A percentile compares a stretch with the other conserved stretches of the same genome.
Evolutionary conservation across 1,140 invertebrate species (phyloP).

Genomic region (Zaprionus vittiger): DNA sequence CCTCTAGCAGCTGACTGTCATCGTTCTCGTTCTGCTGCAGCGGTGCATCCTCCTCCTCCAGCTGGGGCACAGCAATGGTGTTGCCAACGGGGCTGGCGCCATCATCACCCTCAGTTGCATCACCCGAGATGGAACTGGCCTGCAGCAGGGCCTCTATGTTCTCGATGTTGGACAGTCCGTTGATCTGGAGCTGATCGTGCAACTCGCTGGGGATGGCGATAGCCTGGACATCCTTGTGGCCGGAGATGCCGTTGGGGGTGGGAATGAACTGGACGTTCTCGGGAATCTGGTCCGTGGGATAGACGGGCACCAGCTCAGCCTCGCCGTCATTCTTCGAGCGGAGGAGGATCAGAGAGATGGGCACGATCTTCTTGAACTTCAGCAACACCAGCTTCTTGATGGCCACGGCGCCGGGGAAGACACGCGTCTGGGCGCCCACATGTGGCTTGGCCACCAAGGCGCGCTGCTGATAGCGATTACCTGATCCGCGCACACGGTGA

Average conservation of each 20-base stretch:
- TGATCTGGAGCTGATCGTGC: slow-evolving; percentile 77
- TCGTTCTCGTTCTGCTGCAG: slow-evolving; percentile 72
- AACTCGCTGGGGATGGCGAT: slow-evolving; percentile 79
- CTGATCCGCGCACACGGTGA: slow-evolving; percentile 27
- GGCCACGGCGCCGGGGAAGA: slow-evolving; percentile 78
- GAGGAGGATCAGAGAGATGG: slow-evolving; percentile 76
- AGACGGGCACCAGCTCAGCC: slow-evolving; percentile 78
- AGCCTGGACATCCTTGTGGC: slow-evolving; percentile 80
- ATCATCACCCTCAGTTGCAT: slow-evolving; percentile 27
- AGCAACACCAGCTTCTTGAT: slow-evolving; percentile 80
- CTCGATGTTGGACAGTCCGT: slow-evolving; percentile 73
- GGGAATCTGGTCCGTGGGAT: slow-evolving; percentile 79
- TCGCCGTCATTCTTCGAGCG: slow-evolving; percentile 78
- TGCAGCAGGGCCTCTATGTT: slow-evolving; percentile 77
- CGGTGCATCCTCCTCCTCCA: slow-evolving; percentile 55
- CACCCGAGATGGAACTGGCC: slow-evolving; percentile 59
- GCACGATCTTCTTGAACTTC: slow-evolving; percentile 82
- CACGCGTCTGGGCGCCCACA: slow-evolving; percentile 56
- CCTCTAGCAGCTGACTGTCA: slow-evolving; percentile 70
- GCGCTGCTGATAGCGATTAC: slow-evolving; percentile 49
- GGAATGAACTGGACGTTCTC: slow-evolving; percentile 80
- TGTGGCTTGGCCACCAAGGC: slow-evolving; percentile 63
- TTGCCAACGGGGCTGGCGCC: slow-evolving; percentile 48
- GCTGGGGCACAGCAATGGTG: slow-evolving; percentile 68
- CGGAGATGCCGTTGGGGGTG: slow-evolving; percentile 78